phyloP scores from a whole-genome alignment of 2,888 invertebrate genomes.

The Patella caerulea region DNA sequence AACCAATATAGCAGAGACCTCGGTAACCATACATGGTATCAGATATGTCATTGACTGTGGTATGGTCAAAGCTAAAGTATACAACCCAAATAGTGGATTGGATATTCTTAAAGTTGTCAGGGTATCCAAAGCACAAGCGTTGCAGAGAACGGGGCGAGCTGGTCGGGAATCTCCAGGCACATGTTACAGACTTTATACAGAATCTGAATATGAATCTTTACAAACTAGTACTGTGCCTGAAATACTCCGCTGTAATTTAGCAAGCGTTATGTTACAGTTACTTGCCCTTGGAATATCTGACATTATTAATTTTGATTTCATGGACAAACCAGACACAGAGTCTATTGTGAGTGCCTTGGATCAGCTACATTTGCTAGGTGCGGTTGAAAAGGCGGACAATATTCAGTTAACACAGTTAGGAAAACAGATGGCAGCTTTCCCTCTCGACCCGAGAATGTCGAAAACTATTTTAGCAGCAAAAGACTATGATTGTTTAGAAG shows the following conservation, averaged over 20 bases:
- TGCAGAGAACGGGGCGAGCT: conserved; percentile 93
- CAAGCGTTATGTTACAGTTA: conserved; percentile 85
- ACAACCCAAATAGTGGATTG: conserved; percentile 85
- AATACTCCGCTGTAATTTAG: conserved; percentile 82
- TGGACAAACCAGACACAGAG: conserved; percentile 88
- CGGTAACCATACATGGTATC: conserved; percentile 81
- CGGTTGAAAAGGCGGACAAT: conserved; percentile 75
- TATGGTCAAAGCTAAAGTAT: conserved; percentile 88
- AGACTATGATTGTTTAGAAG: conserved; percentile 78
- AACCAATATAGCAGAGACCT: conserved; percentile 78
- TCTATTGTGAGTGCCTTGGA: conserved; percentile 70
- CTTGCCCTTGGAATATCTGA: conserved; percentile 87
- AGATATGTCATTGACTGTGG: conserved; percentile 93
- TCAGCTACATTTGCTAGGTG: conserved; percentile 75
- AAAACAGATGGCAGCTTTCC: conserved; percentile 89
- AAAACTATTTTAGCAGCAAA: conserved; percentile 85
- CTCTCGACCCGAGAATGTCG: conserved; percentile 90
- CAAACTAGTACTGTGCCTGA: conserved; percentile 85
- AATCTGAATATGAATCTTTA: conserved; percentile 82
- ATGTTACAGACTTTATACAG: conserved; percentile 90
- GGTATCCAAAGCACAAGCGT: conserved; percentile 92
- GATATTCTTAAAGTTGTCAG: conserved; percentile 86
- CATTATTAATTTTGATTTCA: conserved; percentile 86
- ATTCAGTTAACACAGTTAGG: conserved; percentile 82
- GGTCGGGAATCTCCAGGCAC: conserved; percentile 86